Conservation (phyloP, 2,888 invertebrate genomes). For the Linyphia triangularis region DNA sequence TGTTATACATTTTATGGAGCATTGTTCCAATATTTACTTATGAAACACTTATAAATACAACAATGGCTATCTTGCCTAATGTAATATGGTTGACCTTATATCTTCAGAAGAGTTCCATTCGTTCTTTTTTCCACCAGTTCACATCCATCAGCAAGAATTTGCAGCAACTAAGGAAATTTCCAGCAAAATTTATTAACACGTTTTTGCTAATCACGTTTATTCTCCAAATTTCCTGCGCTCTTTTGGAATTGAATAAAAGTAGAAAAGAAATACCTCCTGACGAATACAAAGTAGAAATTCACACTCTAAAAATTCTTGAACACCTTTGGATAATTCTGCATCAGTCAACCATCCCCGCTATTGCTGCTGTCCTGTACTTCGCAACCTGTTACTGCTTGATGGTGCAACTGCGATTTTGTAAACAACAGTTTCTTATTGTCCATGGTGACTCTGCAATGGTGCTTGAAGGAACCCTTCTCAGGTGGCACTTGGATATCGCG, state of each 20-base stretch:
- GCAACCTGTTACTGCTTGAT: neutral
- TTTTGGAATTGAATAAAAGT: neutral
- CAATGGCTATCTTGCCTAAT: neutral
- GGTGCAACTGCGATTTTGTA: neutral
- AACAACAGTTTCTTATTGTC: neutral
- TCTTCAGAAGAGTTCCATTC: neutral
- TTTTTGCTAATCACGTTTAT: neutral
- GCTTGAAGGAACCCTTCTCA: neutral
- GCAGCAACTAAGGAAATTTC: neutral
- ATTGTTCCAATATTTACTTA: neutral
- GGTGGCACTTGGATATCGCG: neutral
- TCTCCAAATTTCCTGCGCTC: neutral
- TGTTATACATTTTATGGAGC: neutral
- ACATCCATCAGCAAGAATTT: neutral
- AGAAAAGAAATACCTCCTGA: neutral
- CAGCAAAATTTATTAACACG: neutral
- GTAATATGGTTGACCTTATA: neutral
- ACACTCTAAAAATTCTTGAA: neutral
- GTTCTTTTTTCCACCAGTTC: neutral
- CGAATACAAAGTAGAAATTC: neutral
- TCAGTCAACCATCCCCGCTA: neutral
- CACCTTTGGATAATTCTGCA: neutral
- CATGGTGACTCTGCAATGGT: neutral
- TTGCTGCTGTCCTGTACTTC: neutral
- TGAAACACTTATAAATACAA: neutral